Evolutionary conservation across 2,113 vertebrate species (phyloP), one percentile per base, ranked within the genome.

Genomic region (Sigmodon hispidus): DNA sequence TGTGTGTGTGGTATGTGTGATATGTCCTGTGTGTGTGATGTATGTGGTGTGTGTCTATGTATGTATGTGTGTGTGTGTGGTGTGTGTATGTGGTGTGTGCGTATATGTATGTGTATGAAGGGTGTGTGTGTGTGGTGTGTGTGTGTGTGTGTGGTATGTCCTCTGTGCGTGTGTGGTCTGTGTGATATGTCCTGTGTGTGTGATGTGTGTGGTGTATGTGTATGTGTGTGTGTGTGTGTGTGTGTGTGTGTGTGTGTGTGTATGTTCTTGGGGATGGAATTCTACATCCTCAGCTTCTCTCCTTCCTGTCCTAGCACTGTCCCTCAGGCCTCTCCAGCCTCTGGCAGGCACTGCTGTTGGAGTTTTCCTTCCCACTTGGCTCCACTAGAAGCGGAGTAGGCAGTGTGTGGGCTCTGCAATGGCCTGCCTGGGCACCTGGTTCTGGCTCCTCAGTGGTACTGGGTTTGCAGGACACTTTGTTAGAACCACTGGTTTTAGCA

Each of bases 341-440:
- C 45, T 29, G 70, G 31, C 91, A 21, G 69, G 75, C 0, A 5
- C 75, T 87, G 17, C 21, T 17, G 22, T 31, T 80, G 73, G 4
- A 19, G 57, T 5, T 17, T 26, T 11, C 50, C 17, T 45, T 31
- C 5, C 11, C 7, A 2, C 1, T 40, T 36, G 19, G 7, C 0
- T 12, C 4, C 5, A 10, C 16, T 63, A 36, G 43, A 80, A 55
- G 24, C 2, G 52, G 29, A 59, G 8, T 26, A 7, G 29, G 52
- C 70, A 40, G 29, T 45, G 57, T 19, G 22, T 7, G 21, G 0
- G 22, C 59, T 34, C 48, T 36, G 17, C 89, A 67, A 61, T 11
- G n/a, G 36, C 65, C 36, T 34, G 73, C 59, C 59, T 55, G 79
- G 92, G 12, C 24, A 13, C 57, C 8, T 0, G 11, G 13, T 11